Percentiles rank a stretch among this genome's conserved stretches.
phyloP scores from a whole-genome alignment of 2,888 invertebrate species.

The Zootermopsis nevadensis region DNA sequence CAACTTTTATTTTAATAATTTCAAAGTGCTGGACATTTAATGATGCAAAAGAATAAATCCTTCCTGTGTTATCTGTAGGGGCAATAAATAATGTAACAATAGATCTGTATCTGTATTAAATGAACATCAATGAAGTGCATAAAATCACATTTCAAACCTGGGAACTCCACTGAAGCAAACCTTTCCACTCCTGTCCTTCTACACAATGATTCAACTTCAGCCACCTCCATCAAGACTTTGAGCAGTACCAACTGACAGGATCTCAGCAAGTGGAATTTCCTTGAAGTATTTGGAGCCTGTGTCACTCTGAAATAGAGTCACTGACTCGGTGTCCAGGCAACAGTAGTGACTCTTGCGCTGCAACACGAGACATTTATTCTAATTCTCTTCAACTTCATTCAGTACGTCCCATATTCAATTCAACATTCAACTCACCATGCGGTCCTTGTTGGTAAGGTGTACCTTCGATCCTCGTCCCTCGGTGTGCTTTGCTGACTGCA shows the following conservation, averaged over 20 bases:
- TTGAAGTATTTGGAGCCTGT: conserved; percentile 95
- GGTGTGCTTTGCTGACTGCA: conserved; percentile 98
- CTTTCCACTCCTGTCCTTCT: background rate
- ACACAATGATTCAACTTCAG: background rate
- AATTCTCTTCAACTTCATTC: no score
- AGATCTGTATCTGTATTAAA: no score
- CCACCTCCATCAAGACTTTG: conserved; percentile 73
- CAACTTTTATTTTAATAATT: no score
- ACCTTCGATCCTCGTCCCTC: conserved; percentile 93
- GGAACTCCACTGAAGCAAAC: no score
- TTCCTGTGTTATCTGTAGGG: no score
- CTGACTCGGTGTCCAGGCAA: conserved; percentile 95
- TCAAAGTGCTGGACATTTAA: no score
- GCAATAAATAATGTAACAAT: no score
- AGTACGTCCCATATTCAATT: background rate
- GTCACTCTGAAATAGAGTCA: conserved; percentile 94
- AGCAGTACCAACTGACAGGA: conserved; percentile 86
- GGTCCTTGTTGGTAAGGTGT: conserved; percentile 95
- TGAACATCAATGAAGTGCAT: no score
- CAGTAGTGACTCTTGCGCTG: conserved; percentile 91
- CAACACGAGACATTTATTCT: conserved; percentile 56
- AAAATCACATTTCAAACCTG: no score
- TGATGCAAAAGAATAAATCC: no score
- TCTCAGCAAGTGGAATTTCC: conserved; percentile 93
- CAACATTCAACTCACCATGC: conserved; percentile 70